A percentile compares a stretch with the other conserved stretches of the same genome.
These are phyloP conservation scores for Nymphalis io DNA, from an alignment of 1,140 invertebrate genomes.

Conservation along the genomic window DNA sequence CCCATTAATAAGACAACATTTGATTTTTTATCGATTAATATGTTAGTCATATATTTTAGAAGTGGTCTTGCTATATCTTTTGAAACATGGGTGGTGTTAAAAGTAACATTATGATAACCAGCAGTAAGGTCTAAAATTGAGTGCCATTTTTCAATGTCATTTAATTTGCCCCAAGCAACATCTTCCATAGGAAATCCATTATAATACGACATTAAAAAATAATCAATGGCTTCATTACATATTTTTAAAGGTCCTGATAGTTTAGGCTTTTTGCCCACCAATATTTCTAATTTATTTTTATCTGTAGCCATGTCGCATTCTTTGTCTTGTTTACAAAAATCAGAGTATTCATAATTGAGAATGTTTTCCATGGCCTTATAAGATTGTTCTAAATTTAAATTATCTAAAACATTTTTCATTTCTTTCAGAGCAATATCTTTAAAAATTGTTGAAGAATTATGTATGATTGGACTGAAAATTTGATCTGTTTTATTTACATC, in stretches of 20 bases:
- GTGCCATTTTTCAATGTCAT: conserved; percentile 45
- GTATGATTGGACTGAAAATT: conserved; percentile 62
- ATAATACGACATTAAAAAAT: conserved; percentile 70
- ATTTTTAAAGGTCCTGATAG: conserved; percentile 60
- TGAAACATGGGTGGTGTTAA: conserved; percentile 53
- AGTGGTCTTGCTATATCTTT: conserved; percentile 58
- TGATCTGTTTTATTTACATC: conserved; percentile 47
- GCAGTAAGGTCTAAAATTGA: conserved; percentile 46
- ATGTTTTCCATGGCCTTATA: conserved; percentile 54
- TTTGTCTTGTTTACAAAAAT: conserved; percentile 47
- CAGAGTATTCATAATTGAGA: conserved; percentile 57
- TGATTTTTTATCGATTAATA: conserved; percentile 43
- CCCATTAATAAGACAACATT: conserved; percentile 49
- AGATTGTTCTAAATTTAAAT: conserved; percentile 49
- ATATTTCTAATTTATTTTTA: conserved; percentile 48
- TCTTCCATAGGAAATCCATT: conserved; percentile 53
- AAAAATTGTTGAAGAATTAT: conserved; percentile 51
- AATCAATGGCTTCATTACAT: conserved; percentile 60
- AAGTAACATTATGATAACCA: conserved; percentile 61
- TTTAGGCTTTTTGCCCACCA: conserved; percentile 51
- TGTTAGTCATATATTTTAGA: conserved; percentile 50
- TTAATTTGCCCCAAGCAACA: conserved; percentile 64
- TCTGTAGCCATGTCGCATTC: conserved; percentile 55
- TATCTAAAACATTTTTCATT: conserved; percentile 53
- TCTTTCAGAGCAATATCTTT: conserved; percentile 48